These are phyloP conservation scores for Stigmatopora argus DNA, from an alignment of 2,113 vertebrate genomes.

Conservation along the genomic window DNA sequence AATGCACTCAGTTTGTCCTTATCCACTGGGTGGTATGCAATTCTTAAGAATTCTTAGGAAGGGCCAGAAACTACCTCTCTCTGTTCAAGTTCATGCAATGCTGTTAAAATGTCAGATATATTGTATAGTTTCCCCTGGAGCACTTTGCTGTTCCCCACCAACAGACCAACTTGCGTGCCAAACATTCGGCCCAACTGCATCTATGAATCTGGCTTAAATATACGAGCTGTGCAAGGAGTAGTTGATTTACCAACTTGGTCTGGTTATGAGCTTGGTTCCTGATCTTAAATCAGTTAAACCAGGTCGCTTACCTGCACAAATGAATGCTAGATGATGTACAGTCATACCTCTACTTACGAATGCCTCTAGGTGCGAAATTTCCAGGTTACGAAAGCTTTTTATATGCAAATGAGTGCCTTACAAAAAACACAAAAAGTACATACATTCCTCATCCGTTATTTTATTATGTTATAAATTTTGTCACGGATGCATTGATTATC, in stretches of 20 bases:
- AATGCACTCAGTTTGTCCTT: conserved; percentile 52
- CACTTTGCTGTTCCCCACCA: conserved; percentile 42
- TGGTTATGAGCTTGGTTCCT: conserved; percentile 1
- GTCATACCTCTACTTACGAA: too few relatives aligned
- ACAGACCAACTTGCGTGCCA: conserved; percentile 41
- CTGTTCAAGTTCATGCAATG: conserved; percentile 38
- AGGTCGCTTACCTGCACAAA: conserved; percentile 4
- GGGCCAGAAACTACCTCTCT: conserved; percentile 37
- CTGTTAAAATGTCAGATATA: conserved; percentile 46
- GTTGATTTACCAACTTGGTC: conserved; percentile 37
- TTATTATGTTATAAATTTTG: too few relatives aligned
- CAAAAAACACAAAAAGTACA: too few relatives aligned
- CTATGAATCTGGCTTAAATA: conserved; percentile 40
- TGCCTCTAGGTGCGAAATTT: too few relatives aligned
- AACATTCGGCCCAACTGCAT: conserved; percentile 39
- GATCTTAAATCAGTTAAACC: conserved; percentile 29
- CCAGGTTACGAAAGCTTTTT: too few relatives aligned
- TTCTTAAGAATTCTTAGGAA: conserved; percentile 4
- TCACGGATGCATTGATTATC: too few relatives aligned
- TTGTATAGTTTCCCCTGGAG: conserved; percentile 54
- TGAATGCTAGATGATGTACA: conserved; percentile 16
- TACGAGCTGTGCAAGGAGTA: conserved; percentile 22
- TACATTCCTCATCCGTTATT: too few relatives aligned
- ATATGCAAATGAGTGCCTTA: too few relatives aligned
- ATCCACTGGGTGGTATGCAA: background rate